A percentile compares a stretch with the other conserved stretches of the same genome.
phyloP scores from a whole-genome alignment of 37 sponge, comb jelly and placozoan genomes.

The Beroe ovata region DNA sequence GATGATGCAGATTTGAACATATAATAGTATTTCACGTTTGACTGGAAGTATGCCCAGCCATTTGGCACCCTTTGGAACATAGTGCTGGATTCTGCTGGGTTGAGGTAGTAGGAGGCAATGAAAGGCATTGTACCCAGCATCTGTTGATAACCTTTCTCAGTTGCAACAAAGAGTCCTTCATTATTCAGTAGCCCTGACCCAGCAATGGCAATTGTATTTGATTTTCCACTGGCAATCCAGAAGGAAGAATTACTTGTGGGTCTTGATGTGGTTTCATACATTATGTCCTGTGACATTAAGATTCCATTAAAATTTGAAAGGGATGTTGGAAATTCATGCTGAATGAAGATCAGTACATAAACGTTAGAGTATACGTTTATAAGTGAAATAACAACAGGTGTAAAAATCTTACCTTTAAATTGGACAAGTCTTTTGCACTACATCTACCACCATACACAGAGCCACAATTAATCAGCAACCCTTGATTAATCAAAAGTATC shows the following conservation, averaged over 20 bases:
- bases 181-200: conserved; percentile 42
- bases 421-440: background rate
- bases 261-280: conserved; percentile 6
- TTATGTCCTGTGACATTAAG: background rate
- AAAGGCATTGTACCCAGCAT: background rate
- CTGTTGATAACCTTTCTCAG: conserved; percentile 4
- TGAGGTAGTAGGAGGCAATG: conserved; percentile 33
- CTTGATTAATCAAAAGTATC: conserved; percentile 45
- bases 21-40: background rate
- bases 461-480: conserved; percentile 41
- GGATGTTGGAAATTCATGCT: no score
- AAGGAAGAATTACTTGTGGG: background rate
- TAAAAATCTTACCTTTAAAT: background rate
- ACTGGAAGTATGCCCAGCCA: background rate
- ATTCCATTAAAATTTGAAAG: background rate
- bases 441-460: conserved; percentile 67
- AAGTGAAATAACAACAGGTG: background rate
- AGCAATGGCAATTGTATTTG: conserved; percentile 3
- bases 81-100: background rate
- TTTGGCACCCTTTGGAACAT: conserved; percentile 14
- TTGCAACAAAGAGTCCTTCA: conserved; percentile 56
- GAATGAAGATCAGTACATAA: no score
- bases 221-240: conserved; percentile 11
- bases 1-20: conserved; percentile 16
- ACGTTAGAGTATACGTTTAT: no score